These are phyloP conservation scores for Girardinus metallicus DNA, from an alignment of 2,797 vertebrate genomes.

Conservation along the genomic window DNA sequence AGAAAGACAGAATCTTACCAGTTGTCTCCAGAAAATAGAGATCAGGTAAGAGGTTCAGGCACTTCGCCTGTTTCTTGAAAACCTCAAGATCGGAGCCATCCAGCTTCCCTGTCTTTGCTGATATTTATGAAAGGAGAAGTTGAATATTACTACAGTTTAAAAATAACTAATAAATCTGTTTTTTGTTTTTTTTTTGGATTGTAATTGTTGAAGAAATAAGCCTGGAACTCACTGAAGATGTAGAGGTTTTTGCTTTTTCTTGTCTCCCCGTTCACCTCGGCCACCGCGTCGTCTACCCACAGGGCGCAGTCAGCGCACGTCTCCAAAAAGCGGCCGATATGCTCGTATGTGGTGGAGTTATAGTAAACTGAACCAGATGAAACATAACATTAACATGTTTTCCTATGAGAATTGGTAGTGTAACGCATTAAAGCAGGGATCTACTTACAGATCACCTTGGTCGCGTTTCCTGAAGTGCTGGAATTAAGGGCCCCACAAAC, in stretches of 20 bases:
- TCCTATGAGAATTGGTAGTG: background rate
- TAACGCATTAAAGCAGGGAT: background rate
- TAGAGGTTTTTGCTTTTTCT: conserved; percentile 25
- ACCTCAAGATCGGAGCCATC: conserved; percentile 24
- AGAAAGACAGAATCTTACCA: conserved; percentile 28
- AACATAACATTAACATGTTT: background rate
- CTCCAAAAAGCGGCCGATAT: conserved; percentile 28
- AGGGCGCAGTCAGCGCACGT: conserved; percentile 52
- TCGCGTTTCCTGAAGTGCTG: conserved; percentile 5
- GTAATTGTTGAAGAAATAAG: background rate
- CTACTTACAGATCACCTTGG: conserved; percentile 42
- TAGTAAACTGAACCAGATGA: conserved; percentile 32
- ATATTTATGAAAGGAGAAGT: background rate
- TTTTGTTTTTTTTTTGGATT: background rate
- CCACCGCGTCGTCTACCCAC: conserved; percentile 26
- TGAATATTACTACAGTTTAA: background rate
- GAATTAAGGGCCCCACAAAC: background rate
- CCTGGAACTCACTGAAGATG: conserved; percentile 56
- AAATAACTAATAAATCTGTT: background rate
- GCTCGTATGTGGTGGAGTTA: background rate
- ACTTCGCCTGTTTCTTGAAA: conserved; percentile 57
- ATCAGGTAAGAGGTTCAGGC: conserved; percentile 40
- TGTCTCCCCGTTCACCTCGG: accelerated
- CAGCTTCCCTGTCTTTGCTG: conserved; percentile 51
- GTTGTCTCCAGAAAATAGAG: conserved; percentile 21